phyloP scores from a whole-genome alignment of 1,140 invertebrate genomes.

The Ctenoplectra terminalis region DNA sequence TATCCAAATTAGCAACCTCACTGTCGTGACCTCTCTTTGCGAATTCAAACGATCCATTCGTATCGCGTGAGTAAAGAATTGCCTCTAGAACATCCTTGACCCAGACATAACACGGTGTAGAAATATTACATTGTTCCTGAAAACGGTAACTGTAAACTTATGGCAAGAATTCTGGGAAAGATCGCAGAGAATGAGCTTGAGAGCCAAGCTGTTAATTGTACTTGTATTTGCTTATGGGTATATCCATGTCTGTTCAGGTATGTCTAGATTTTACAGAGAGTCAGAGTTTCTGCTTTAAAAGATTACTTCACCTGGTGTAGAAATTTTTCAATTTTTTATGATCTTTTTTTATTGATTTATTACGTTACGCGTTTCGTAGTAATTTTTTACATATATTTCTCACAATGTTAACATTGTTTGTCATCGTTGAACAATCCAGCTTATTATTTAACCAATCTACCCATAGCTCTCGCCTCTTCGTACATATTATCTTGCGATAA shows the following conservation, averaged over 20 bases:
- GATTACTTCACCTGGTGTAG: neutral
- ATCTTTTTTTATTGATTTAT: too few relatives aligned
- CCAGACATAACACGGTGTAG: constrained; percentile 10
- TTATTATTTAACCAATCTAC: too few relatives aligned
- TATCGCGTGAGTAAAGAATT: neutral
- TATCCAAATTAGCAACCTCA: too few relatives aligned
- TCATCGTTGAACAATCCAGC: too few relatives aligned
- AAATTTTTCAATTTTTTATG: neutral
- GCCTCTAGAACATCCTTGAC: constrained; percentile 26
- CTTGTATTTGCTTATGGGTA: neutral
- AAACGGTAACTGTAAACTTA: constrained; percentile 23
- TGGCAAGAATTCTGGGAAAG: constrained; percentile 16
- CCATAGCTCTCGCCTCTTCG: too few relatives aligned
- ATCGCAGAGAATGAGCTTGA: constrained; percentile 19
- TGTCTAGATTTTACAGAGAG: neutral
- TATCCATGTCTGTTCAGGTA: neutral
- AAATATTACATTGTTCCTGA: constrained; percentile 23
- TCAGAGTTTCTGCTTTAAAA: neutral
- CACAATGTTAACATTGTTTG: too few relatives aligned
- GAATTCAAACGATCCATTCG: constrained; percentile 4
- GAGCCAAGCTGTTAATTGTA: neutral
- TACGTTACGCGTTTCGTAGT: too few relatives aligned
- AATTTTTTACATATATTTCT: too few relatives aligned
- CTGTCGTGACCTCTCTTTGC: neutral
- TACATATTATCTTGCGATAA: too few relatives aligned